Conservation (phyloP, 1,140 invertebrate genomes). For the Bursaphelenchus mucronatus region DNA sequence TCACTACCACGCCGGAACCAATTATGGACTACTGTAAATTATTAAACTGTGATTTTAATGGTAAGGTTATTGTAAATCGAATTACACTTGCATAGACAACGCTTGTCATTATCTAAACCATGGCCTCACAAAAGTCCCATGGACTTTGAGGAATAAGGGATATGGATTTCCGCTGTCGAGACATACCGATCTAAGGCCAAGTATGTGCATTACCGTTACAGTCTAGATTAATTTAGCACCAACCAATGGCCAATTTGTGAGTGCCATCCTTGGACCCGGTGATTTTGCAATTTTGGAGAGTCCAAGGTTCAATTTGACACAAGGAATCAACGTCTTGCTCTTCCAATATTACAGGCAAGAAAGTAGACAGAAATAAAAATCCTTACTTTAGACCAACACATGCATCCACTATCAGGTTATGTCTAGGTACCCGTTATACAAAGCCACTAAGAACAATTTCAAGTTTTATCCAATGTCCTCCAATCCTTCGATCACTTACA, state of each 20-base stretch:
- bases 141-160: conserved; percentile 54
- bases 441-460: conserved; percentile 53
- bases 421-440: conserved; percentile 50
- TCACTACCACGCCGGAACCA: conserved; percentile 35
- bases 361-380: conserved; percentile 14
- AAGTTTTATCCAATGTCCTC: conserved; percentile 57
- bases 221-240: conserved; percentile 40
- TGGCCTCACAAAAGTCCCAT: conserved; percentile 57
- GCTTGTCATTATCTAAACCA: conserved; percentile 58
- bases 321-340: conserved; percentile 54
- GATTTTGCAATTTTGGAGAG: conserved; percentile 60
- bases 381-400: conserved; percentile 46
- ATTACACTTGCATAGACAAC: conserved; percentile 46
- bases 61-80: conserved; percentile 29
- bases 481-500: conserved; percentile 56
- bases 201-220: conserved; percentile 24
- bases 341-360: conserved; percentile 56
- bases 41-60: conserved; percentile 57
- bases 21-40: conserved; percentile 52
- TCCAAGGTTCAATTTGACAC: conserved; percentile 51
- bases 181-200: conserved; percentile 44
- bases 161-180: conserved; percentile 44
- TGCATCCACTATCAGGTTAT: conserved; percentile 55
- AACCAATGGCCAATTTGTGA: conserved; percentile 57
- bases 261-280: conserved; percentile 53